A percentile compares a stretch with the other conserved stretches of the same genome.
Evolutionary conservation across 2,113 vertebrate genomes (phyloP).

Genomic region (Microcebus murinus): DNA sequence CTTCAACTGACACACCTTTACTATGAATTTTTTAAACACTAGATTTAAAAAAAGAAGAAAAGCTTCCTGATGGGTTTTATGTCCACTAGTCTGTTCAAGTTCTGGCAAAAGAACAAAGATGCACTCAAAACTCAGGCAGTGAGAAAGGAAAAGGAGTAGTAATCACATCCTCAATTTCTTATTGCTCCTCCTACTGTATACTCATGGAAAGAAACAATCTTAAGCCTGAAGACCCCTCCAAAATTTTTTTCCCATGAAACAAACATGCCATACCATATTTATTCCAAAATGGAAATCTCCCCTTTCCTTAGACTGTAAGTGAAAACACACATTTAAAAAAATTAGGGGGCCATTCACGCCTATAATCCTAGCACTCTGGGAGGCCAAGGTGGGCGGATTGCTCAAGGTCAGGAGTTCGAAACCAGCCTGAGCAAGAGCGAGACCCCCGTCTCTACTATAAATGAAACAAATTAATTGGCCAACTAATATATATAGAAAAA

Average conservation of each 20-base stretch:
- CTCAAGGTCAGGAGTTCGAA: too few species aligned
- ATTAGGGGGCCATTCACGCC: neutral
- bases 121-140: neutral
- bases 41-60: neutral
- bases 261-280: neutral
- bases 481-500: too few species aligned
- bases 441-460: too few species aligned
- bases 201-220: neutral
- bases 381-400: too few species aligned
- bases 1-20: neutral
- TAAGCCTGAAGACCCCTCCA: neutral
- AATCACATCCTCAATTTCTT: neutral
- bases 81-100: neutral
- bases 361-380: too few species aligned
- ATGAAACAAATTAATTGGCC: too few species aligned
- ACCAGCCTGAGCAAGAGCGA: too few species aligned
- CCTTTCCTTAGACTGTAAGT: neutral
- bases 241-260: neutral
- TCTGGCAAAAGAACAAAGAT: neutral
- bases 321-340: neutral
- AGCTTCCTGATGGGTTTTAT: neutral
- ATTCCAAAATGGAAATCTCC: neutral
- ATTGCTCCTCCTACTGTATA: neutral
- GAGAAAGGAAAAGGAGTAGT: neutral
- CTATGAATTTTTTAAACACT: neutral